Conservation (phyloP, 2,888 invertebrate species). For the Caenorhabditis panamensis region DNA sequence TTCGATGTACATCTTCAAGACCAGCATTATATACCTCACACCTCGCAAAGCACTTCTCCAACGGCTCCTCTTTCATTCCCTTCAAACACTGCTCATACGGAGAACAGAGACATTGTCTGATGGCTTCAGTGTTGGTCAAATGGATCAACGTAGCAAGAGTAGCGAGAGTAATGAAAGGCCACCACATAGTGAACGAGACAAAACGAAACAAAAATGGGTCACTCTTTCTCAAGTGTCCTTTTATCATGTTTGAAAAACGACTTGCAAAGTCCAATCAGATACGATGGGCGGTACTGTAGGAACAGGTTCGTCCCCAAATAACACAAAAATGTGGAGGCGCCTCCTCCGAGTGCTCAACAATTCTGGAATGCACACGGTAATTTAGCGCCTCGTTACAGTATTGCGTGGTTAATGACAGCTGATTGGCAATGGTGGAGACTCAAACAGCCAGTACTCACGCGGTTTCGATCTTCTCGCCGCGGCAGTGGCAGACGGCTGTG, state of each 20-base stretch:
- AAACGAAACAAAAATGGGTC: not conserved
- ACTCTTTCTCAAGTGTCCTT: conserved; percentile 11
- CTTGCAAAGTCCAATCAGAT: not conserved
- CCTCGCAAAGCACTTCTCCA: conserved; percentile 41
- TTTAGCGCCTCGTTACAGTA: conserved; percentile 31
- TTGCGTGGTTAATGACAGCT: conserved; percentile 64
- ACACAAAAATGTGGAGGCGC: conserved; percentile 44
- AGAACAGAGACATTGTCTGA: conserved; percentile 45
- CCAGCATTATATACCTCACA: conserved; percentile 18
- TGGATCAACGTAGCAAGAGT: conserved; percentile 1
- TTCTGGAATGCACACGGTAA: conserved; percentile 46
- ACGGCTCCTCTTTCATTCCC: conserved; percentile 1
- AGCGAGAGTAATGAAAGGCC: not conserved
- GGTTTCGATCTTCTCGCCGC: conserved; percentile 22
- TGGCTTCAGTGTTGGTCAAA: conserved; percentile 14
- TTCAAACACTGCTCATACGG: conserved; percentile 52
- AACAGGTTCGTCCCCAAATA: conserved; percentile 11
- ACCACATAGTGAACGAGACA: not conserved
- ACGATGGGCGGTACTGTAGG: not conserved
- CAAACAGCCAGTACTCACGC: conserved; percentile 64
- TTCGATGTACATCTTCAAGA: not conserved
- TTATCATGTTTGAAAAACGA: conserved; percentile 12
- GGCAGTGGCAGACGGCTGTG: not conserved
- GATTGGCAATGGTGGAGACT: conserved; percentile 37
- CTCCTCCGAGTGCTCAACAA: conserved; percentile 55